These are phyloP conservation scores for Bilobella aurantiaca DNA, from an alignment of 1,140 invertebrate species.

Conservation along the genomic window DNA sequence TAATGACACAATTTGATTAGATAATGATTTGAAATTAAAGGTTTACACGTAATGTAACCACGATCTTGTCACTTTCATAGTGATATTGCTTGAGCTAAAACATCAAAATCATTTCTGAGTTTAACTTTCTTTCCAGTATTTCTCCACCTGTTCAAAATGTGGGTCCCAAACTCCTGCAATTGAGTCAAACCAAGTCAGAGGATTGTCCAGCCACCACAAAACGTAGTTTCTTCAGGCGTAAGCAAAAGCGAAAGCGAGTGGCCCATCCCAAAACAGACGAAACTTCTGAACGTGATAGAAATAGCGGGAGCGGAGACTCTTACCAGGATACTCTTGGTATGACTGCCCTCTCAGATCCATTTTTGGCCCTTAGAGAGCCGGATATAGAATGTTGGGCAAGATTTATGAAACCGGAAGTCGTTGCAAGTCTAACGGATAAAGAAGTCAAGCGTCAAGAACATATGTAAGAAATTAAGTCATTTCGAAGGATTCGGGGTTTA, in stretches of 20 bases:
- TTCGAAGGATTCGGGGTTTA: too few relatives aligned
- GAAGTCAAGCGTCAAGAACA: conserved; percentile 90
- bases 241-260: conserved; percentile 26
- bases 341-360: conserved; percentile 51
- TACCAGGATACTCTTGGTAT: conserved; percentile 11
- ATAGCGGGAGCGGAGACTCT: conserved; percentile 1
- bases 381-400: conserved; percentile 87
- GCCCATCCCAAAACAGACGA: background rate
- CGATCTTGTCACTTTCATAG: too few relatives aligned
- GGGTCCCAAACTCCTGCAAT: background rate
- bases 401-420: conserved; percentile 71
- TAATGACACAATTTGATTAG: background rate
- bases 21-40: background rate
- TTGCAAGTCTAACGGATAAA: conserved; percentile 65
- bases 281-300: background rate
- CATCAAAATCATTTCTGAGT: too few relatives aligned
- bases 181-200: background rate
- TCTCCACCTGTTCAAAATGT: background rate
- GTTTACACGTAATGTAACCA: background rate
- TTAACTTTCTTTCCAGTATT: background rate
- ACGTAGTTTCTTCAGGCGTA: conserved; percentile 33
- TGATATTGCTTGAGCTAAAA: too few relatives aligned
- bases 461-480: conserved; percentile 49
- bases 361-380: conserved; percentile 61
- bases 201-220: conserved; percentile 17